Conservation (phyloP, 1,140 invertebrate species). For the Euschistus heros region DNA sequence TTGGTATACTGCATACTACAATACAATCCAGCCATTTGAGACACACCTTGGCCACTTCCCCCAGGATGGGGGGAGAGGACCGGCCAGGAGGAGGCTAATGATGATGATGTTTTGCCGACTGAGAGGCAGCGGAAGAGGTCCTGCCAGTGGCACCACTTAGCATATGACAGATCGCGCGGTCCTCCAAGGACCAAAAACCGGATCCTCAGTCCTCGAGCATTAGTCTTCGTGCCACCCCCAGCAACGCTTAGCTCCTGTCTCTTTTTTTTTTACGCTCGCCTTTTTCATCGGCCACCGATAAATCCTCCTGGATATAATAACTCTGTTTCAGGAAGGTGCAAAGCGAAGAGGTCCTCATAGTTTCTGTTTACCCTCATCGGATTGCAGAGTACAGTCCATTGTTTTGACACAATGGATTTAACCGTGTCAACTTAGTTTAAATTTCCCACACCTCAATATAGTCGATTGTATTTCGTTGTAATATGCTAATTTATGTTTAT, state of each 20-base stretch:
- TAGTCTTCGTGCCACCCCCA: not conserved
- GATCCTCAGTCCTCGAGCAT: not conserved
- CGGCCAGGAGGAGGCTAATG: not conserved
- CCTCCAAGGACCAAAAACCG: constrained; percentile 1
- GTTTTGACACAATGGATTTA: too few relatives aligned
- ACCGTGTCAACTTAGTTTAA: too few relatives aligned
- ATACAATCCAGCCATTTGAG: not conserved
- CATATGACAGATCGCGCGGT: constrained; percentile 1
- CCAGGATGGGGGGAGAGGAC: not conserved
- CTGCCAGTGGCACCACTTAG: not conserved
- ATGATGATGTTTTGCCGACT: not conserved
- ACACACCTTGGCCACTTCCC: not conserved
- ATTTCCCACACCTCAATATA: too few relatives aligned
- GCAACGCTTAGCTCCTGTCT: not conserved
- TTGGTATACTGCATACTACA: too few relatives aligned
- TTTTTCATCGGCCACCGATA: too few relatives aligned
- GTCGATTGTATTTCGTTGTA: too few relatives aligned
- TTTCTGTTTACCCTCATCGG: too few relatives aligned
- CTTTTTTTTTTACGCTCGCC: not conserved
- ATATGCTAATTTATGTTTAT: too few relatives aligned
- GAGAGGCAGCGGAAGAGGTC: not conserved
- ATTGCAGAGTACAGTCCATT: too few relatives aligned
- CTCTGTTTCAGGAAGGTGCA: too few relatives aligned
- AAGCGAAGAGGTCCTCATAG: too few relatives aligned
- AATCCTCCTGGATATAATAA: too few relatives aligned